Conservation (phyloP, 2,113 vertebrate genomes). For the Leptosomus discolor region DNA sequence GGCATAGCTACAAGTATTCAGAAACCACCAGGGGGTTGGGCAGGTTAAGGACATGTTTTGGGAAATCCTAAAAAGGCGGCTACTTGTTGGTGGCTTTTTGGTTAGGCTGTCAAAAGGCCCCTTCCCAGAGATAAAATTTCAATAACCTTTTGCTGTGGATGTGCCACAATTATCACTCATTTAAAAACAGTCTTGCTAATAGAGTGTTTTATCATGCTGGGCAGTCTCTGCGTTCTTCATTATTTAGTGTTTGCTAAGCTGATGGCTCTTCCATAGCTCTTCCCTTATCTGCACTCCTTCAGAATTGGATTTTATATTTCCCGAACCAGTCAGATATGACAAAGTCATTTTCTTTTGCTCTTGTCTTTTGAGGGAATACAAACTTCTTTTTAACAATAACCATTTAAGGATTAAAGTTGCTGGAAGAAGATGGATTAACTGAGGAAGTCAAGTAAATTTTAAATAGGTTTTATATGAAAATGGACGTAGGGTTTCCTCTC, state of each 20-base stretch:
- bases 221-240: conserved; percentile 89
- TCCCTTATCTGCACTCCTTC: conserved; percentile 88
- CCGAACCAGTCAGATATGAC: conserved; percentile 89
- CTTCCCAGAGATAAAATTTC: conserved; percentile 88
- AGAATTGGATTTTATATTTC: conserved; percentile 97
- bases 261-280: conserved; percentile 80
- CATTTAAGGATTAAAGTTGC: conserved; percentile 72
- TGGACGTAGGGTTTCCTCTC: neutral
- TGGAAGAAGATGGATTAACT: conserved; percentile 44
- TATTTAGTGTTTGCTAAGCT: conserved; percentile 97
- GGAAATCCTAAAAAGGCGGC: neutral
- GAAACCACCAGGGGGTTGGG: neutral
- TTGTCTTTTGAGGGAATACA: conserved; percentile 80
- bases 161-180: conserved; percentile 96
- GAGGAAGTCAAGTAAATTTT: neutral
- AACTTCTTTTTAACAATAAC: conserved; percentile 70
- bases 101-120: conserved; percentile 61
- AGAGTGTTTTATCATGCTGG: conserved; percentile 88
- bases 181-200: conserved; percentile 85
- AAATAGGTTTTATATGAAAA: neutral
- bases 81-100: conserved; percentile 52
- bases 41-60: neutral
- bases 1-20: neutral
- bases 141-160: conserved; percentile 81
- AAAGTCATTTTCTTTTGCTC: conserved; percentile 88